Evolutionary conservation across 1,140 invertebrate genomes (phyloP).

Genomic region (Drosophila sulfurigaster): DNA sequence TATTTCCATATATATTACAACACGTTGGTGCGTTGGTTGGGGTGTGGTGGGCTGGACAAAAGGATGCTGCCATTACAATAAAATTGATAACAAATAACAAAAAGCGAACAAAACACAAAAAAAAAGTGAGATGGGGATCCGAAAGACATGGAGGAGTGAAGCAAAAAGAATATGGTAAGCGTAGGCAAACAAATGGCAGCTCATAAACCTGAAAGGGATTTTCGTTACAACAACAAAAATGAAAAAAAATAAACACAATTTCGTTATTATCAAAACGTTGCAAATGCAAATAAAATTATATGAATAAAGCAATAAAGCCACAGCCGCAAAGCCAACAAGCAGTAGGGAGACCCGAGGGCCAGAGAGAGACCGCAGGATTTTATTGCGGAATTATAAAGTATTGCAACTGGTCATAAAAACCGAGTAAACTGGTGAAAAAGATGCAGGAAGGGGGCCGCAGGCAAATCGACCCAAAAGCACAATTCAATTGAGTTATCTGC

Average conservation of each 20-base stretch:
- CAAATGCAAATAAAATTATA: constrained; percentile 56
- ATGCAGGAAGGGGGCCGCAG: background rate
- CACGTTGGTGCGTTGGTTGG: background rate
- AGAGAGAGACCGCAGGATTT: constrained; percentile 23
- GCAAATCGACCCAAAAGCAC: constrained; percentile 12
- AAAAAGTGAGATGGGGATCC: background rate
- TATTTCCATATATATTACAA: constrained; percentile 33
- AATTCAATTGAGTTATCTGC: constrained; percentile 42
- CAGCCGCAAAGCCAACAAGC: constrained; percentile 40
- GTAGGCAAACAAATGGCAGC: constrained; percentile 47
- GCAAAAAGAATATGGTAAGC: constrained; percentile 18
- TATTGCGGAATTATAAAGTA: constrained; percentile 51
- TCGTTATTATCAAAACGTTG: constrained; percentile 53
- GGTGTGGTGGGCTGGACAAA: background rate
- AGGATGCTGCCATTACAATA: constrained; percentile 39
- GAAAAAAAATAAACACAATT: constrained; percentile 43
- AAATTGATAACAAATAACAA: constrained; percentile 46
- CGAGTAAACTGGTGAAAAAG: background rate
- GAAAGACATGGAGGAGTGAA: background rate
- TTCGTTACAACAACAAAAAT: constrained; percentile 1
- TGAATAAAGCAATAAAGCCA: constrained; percentile 49
- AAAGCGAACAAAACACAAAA: background rate
- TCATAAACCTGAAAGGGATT: constrained; percentile 52
- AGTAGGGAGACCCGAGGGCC: constrained; percentile 5
- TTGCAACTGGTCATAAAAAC: constrained; percentile 41